phyloP scores from a whole-genome alignment of 2,797 vertebrate species.

The Pangasius djambal region DNA sequence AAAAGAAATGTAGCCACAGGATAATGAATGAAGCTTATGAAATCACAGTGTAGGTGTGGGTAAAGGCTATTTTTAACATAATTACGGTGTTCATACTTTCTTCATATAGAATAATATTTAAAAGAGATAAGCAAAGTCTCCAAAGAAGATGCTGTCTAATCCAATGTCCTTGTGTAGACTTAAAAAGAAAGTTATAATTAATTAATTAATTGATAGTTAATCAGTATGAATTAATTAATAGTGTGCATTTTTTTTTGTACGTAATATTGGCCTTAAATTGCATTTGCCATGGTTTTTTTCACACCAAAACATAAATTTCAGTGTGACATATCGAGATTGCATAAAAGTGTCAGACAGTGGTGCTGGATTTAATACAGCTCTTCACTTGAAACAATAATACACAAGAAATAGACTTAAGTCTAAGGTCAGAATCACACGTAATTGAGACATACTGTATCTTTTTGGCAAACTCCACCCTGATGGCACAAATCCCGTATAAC shows the following conservation, averaged over 20 bases:
- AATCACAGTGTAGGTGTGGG: too few relatives aligned
- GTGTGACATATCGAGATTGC: not conserved
- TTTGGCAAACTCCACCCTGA: not conserved
- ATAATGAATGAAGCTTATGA: not conserved
- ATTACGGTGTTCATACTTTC: not conserved
- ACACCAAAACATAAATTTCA: not conserved
- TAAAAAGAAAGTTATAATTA: not conserved
- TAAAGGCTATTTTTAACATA: not conserved
- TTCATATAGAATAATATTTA: not conserved
- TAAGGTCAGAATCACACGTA: not conserved
- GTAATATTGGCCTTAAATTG: not conserved
- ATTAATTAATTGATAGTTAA: not conserved
- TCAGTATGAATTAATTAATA: too few relatives aligned
- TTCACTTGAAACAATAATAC: not conserved
- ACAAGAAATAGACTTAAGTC: not conserved
- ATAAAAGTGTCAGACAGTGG: not conserved
- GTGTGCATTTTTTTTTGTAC: too few relatives aligned
- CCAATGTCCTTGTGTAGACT: not conserved
- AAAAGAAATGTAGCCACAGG: not conserved
- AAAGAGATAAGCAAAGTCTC: not conserved
- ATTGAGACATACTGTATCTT: not conserved
- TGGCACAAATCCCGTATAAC: not conserved
- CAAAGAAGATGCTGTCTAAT: not conserved
- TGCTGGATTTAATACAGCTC: not conserved
- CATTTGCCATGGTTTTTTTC: not conserved